Evolutionary conservation across 2,797 vertebrate species (phyloP).

Genomic region (Poecilia gillii): DNA sequence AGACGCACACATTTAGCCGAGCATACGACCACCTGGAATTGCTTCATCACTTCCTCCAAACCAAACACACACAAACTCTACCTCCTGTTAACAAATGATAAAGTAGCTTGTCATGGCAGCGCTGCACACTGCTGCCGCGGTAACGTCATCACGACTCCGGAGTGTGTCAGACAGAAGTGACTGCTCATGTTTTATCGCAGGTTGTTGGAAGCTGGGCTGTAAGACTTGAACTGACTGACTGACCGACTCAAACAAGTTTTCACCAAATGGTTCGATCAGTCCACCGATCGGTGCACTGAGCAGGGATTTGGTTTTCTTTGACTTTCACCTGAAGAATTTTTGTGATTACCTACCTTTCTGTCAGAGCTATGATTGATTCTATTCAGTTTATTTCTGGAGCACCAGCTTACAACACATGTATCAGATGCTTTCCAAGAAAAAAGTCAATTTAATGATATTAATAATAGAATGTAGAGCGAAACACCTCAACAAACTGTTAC

Average conservation of each 20-base stretch:
- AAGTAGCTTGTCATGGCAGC: conserved; percentile 65
- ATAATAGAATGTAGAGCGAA: neutral
- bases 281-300: neutral
- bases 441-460: neutral
- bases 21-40: conserved; percentile 18
- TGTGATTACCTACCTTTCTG: neutral
- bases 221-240: conserved; percentile 41
- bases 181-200: conserved; percentile 71
- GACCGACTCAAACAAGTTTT: conserved; percentile 15
- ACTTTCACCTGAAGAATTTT: neutral
- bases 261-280: neutral
- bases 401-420: neutral
- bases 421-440: neutral
- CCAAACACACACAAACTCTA: conserved; percentile 45
- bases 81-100: conserved; percentile 81
- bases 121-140: conserved; percentile 47
- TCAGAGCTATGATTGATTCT: neutral
- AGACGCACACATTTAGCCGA: conserved; percentile 20
- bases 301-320: neutral
- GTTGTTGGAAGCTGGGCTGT: conserved; percentile 52
- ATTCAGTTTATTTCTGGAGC: neutral
- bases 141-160: conserved; percentile 55
- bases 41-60: conserved; percentile 35
- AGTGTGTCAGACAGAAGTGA: conserved; percentile 75
- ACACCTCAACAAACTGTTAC: neutral